These are phyloP conservation scores for Tapera naevia DNA, from an alignment of 2,797 vertebrate species.

Conservation along the genomic window DNA sequence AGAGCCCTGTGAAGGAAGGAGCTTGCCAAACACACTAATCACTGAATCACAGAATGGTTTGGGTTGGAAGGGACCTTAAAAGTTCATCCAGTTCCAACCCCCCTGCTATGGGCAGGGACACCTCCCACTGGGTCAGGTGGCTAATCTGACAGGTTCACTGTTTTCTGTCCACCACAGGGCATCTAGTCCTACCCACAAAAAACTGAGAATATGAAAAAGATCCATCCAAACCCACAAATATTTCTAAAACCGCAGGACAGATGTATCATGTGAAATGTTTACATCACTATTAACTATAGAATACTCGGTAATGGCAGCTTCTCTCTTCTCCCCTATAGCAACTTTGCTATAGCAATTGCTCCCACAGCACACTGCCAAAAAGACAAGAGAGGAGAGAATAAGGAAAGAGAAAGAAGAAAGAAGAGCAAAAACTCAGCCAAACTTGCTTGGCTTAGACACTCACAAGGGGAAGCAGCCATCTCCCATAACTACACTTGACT, in stretches of 20 bases:
- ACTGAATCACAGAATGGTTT: too few species aligned
- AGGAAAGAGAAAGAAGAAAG: background rate
- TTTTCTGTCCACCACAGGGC: background rate
- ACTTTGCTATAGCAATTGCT: background rate
- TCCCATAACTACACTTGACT: slow-evolving; percentile 40
- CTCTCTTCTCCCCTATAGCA: background rate
- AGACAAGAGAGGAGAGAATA: background rate
- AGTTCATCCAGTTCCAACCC: too few species aligned
- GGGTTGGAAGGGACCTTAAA: too few species aligned
- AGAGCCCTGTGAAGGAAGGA: background rate
- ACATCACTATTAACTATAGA: background rate
- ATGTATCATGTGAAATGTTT: background rate
- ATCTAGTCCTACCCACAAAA: background rate
- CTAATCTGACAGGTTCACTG: background rate
- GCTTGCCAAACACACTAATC: background rate
- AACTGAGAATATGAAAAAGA: background rate
- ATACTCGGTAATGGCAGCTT: background rate
- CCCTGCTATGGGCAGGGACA: too few species aligned
- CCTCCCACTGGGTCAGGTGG: too few species aligned
- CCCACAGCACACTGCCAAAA: background rate
- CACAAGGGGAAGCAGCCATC: slow-evolving; percentile 13
- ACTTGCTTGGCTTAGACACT: slow-evolving; percentile 39
- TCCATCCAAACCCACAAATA: background rate
- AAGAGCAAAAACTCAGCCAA: slow-evolving; percentile 30
- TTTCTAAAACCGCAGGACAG: background rate